Evolutionary conservation across 2,113 vertebrate genomes (phyloP).

Genomic region (Phodopus roborovskii): DNA sequence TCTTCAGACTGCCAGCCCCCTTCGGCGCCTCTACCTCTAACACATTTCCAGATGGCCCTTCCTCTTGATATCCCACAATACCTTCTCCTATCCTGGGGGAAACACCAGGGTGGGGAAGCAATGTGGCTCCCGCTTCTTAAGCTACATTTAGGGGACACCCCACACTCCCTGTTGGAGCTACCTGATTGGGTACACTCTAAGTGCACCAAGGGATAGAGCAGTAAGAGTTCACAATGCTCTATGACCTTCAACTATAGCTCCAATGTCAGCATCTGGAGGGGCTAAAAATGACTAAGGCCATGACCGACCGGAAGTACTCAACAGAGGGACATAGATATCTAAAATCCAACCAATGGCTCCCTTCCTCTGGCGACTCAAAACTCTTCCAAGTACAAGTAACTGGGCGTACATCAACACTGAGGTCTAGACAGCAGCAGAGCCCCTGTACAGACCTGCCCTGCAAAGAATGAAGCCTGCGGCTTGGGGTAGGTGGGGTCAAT

Average conservation of each 20-base stretch:
- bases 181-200: constrained; percentile 18
- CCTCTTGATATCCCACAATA: neutral
- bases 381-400: neutral
- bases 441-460: neutral
- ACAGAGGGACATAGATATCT: constrained; percentile 3
- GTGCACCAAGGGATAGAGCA: neutral
- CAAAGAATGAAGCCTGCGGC: neutral
- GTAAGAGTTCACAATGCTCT: constrained; percentile 1
- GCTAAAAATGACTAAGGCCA: constrained; percentile 54
- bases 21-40: neutral
- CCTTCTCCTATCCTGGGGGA: neutral
- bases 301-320: neutral
- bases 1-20: neutral
- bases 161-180: neutral
- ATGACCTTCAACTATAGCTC: constrained; percentile 66
- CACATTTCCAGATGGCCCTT: neutral
- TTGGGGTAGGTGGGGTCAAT: constrained; percentile 65
- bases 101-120: constrained; percentile 38
- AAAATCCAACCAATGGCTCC: neutral
- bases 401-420: neutral
- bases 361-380: neutral
- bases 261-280: constrained; percentile 71
- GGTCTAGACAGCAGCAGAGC: neutral
- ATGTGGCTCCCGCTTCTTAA: constrained; percentile 47
- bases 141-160: constrained; percentile 74